These are phyloP conservation scores for Hydropsyche tenuis DNA, from an alignment of 1,140 invertebrate species.

Conservation along the genomic window DNA sequence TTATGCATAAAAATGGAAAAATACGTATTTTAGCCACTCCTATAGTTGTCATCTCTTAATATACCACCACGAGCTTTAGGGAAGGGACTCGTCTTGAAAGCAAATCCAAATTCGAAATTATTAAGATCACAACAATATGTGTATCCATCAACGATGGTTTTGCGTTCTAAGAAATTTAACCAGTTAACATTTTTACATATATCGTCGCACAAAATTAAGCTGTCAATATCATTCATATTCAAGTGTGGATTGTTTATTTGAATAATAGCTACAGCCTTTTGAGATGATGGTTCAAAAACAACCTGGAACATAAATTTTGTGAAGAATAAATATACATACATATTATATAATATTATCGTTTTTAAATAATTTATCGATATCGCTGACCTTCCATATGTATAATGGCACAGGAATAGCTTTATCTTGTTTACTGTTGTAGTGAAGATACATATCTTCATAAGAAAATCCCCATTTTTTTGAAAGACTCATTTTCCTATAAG, in stretches of 20 bases:
- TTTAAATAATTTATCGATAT: not conserved
- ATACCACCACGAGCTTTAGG: conserved; percentile 44
- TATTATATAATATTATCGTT: conserved; percentile 3
- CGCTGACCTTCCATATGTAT: conserved; percentile 56
- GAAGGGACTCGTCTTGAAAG: conserved; percentile 48
- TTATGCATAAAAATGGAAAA: not conserved
- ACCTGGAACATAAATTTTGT: conserved; percentile 50
- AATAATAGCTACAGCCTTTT: conserved; percentile 53
- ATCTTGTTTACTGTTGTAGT: conserved; percentile 42
- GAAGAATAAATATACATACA: not conserved
- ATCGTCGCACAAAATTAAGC: conserved; percentile 52
- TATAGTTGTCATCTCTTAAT: conserved; percentile 43
- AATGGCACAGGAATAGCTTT: conserved; percentile 50
- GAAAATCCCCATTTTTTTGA: conserved; percentile 43
- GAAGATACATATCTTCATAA: conserved; percentile 48
- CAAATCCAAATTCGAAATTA: conserved; percentile 52
- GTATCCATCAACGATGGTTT: conserved; percentile 52
- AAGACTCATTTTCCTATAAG: conserved; percentile 46
- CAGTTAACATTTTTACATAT: conserved; percentile 53
- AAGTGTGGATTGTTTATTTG: conserved; percentile 55
- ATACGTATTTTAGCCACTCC: conserved; percentile 1
- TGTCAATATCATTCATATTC: conserved; percentile 43
- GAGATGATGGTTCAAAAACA: conserved; percentile 50
- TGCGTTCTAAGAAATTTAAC: conserved; percentile 50
- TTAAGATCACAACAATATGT: conserved; percentile 54